Percentiles rank a stretch among this genome's conserved stretches.
phyloP scores from a whole-genome alignment of 2,888 invertebrate species.

The Chironomus tentans region DNA sequence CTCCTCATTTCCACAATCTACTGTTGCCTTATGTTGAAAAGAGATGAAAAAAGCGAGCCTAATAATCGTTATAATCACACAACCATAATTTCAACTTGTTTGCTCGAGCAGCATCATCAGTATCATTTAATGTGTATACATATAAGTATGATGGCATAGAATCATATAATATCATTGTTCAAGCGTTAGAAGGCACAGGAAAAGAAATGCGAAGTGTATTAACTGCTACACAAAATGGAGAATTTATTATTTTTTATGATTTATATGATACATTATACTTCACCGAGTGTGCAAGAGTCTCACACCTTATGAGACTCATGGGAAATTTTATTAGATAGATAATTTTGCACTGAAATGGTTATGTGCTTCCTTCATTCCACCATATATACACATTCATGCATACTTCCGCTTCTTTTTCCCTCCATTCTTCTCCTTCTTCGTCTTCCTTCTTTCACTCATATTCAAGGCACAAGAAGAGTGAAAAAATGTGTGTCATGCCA shows the following conservation, averaged over 20 bases:
- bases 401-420: no score
- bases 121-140: not conserved
- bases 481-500: not conserved
- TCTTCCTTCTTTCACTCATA: not conserved
- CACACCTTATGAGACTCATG: conserved; percentile 10
- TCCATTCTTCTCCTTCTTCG: no score
- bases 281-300: not conserved
- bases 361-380: not conserved
- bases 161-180: not conserved
- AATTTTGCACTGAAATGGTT: not conserved
- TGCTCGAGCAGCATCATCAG: conserved; percentile 8
- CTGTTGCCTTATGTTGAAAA: not conserved
- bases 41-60: conserved; percentile 6
- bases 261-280: conserved; percentile 3
- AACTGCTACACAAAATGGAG: not conserved
- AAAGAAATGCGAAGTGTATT: not conserved
- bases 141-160: not conserved
- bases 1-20: not conserved
- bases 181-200: not conserved
- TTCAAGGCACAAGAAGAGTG: not conserved
- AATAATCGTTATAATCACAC: conserved; percentile 24
- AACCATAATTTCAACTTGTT: conserved; percentile 18
- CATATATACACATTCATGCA: no score
- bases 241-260: conserved; percentile 8
- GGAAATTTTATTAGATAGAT: conserved; percentile 23